Evolutionary conservation across 2,797 vertebrate genomes (phyloP).

Genomic region (Characodon lateralis): DNA sequence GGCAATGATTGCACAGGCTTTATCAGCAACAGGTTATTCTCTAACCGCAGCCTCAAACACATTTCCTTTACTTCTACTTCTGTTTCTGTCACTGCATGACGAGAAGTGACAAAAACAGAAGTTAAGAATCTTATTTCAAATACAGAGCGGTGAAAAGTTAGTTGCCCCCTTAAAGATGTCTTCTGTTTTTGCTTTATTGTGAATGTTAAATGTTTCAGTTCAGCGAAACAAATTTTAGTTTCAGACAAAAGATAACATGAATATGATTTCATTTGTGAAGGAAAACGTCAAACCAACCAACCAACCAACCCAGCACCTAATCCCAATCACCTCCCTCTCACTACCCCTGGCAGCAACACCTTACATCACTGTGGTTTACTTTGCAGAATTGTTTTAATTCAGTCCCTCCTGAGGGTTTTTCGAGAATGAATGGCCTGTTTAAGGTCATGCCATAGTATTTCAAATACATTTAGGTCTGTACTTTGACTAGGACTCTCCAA

Average conservation of each 20-base stretch:
- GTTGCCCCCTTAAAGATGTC: neutral
- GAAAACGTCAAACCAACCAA: neutral
- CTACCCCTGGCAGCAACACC: too few relatives aligned
- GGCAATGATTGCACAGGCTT: neutral
- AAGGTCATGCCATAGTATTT: neutral
- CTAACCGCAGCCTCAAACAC: neutral
- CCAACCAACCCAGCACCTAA: too few relatives aligned
- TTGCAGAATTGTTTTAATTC: neutral
- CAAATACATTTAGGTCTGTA: neutral
- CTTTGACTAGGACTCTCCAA: neutral
- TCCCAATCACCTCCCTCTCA: too few relatives aligned
- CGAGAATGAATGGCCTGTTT: neutral
- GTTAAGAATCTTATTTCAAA: neutral
- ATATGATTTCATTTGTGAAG: neutral
- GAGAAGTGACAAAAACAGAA: slow-evolving; percentile 1
- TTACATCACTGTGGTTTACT: neutral
- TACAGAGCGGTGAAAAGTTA: neutral
- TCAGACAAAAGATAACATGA: neutral
- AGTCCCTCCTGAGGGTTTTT: neutral
- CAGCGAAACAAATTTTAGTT: neutral
- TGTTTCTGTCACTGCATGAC: neutral
- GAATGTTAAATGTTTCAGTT: neutral
- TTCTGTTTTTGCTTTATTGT: neutral
- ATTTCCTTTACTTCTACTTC: neutral
- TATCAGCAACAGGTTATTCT: neutral